Percentiles rank a stretch among this genome's conserved stretches.
Conservation (phyloP, 2,113 vertebrate species). For the Phyllopteryx taeniolatus region DNA sequence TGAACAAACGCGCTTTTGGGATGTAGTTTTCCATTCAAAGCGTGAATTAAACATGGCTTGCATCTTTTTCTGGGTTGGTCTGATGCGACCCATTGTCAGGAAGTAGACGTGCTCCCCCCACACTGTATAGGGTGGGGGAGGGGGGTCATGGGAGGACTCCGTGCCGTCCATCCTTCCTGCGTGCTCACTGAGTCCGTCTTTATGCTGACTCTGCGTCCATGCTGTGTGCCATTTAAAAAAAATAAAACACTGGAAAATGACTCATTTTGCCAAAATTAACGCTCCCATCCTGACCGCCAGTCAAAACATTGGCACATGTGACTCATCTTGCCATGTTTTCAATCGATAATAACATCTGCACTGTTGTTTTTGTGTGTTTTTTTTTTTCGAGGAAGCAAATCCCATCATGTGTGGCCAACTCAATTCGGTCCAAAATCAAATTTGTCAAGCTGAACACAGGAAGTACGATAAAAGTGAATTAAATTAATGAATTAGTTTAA, state of each 20-base stretch:
- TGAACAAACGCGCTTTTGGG: background rate
- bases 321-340: slow-evolving; percentile 2
- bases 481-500: too few relatives aligned
- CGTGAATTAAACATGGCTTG: background rate
- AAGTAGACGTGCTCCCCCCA: background rate
- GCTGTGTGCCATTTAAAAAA: background rate
- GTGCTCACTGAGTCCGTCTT: slow-evolving; percentile 42
- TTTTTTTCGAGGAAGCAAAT: too few relatives aligned
- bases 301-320: slow-evolving; percentile 26
- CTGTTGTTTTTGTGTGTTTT: background rate
- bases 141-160: background rate
- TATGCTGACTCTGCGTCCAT: slow-evolving; percentile 21
- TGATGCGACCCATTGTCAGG: background rate
- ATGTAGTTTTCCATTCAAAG: background rate
- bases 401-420: background rate
- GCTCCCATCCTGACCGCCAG: slow-evolving; percentile 14
- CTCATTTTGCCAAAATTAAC: slow-evolving; percentile 20
- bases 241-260: slow-evolving; percentile 23
- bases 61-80: background rate
- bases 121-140: background rate
- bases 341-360: slow-evolving; percentile 10
- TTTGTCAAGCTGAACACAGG: background rate
- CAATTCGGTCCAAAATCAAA: background rate
- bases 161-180: background rate
- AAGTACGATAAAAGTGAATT: too few relatives aligned